These are phyloP conservation scores for Pseudanteris insignis DNA, from an alignment of 2,888 invertebrate genomes.

Conservation along the genomic window DNA sequence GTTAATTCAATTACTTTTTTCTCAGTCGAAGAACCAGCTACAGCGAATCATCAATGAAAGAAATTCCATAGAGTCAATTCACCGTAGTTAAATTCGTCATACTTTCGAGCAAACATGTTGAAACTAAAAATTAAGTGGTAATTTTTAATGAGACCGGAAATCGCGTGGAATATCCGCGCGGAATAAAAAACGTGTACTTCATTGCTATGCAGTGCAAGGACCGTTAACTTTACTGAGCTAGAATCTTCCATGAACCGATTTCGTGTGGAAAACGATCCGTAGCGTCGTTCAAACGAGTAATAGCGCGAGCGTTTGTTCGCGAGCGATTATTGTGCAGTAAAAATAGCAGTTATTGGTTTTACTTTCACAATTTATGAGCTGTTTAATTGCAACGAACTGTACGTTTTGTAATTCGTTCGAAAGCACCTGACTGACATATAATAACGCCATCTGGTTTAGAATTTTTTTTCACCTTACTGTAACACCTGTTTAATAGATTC, in stretches of 20 bases:
- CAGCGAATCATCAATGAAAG: too few species aligned
- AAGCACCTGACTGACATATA: too few species aligned
- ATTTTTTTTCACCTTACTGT: too few species aligned
- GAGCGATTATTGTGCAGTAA: conserved; percentile 19
- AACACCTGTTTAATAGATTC: too few species aligned
- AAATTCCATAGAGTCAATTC: too few species aligned
- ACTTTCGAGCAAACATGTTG: too few species aligned
- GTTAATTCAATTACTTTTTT: neutral
- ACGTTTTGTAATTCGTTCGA: too few species aligned
- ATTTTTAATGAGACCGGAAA: conserved; percentile 23
- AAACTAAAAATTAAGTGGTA: conserved; percentile 7
- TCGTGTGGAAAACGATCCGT: conserved; percentile 19
- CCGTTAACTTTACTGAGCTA: conserved; percentile 23
- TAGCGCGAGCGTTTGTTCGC: conserved; percentile 14
- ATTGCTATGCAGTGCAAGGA: conserved; percentile 37
- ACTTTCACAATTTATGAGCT: conserved; percentile 9
- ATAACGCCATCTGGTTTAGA: too few species aligned
- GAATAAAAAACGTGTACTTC: conserved; percentile 34
- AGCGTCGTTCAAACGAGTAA: conserved; percentile 14
- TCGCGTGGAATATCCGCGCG: conserved; percentile 14
- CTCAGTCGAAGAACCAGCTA: too few species aligned
- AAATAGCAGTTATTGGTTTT: conserved; percentile 25
- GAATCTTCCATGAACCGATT: conserved; percentile 35
- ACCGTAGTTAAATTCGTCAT: too few species aligned
- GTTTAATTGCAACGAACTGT: conserved; percentile 18